Percentiles rank a stretch among this genome's conserved stretches.
These are phyloP conservation scores for Papilio elwesi DNA, from an alignment of 2,888 invertebrate genomes.

Conservation along the genomic window DNA sequence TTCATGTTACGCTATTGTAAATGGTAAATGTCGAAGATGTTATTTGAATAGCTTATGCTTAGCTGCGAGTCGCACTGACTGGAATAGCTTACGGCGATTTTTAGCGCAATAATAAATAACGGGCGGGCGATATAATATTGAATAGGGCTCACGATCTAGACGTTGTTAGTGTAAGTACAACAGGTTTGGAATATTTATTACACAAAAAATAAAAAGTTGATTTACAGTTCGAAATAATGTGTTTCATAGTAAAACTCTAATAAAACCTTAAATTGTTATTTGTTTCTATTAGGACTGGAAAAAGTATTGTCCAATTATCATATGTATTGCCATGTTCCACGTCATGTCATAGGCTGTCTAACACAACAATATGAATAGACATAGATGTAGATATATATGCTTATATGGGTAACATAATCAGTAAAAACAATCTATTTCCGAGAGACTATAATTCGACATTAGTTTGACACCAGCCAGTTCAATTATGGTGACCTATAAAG, in stretches of 20 bases:
- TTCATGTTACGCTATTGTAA: constrained; percentile 24
- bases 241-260: neutral
- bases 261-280: neutral
- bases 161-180: constrained; percentile 8
- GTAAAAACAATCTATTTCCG: neutral
- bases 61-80: constrained; percentile 14
- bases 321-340: too few relatives aligned
- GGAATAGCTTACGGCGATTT: constrained; percentile 20
- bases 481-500: too few relatives aligned
- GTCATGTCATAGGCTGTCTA: too few relatives aligned
- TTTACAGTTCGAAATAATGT: neutral
- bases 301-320: neutral
- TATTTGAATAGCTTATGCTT: constrained; percentile 21
- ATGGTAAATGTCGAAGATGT: constrained; percentile 26
- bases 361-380: too few relatives aligned
- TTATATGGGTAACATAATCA: too few relatives aligned
- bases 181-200: constrained; percentile 19
- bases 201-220: neutral
- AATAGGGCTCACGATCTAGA: constrained; percentile 18
- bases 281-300: neutral
- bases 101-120: constrained; percentile 23
- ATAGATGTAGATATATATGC: too few relatives aligned
- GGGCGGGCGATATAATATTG: constrained; percentile 17
- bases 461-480: too few relatives aligned
- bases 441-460: too few relatives aligned